Base-by-base conservation (phyloP, 2,113 vertebrate genomes). In the Anguilla rostrata region DNA sequence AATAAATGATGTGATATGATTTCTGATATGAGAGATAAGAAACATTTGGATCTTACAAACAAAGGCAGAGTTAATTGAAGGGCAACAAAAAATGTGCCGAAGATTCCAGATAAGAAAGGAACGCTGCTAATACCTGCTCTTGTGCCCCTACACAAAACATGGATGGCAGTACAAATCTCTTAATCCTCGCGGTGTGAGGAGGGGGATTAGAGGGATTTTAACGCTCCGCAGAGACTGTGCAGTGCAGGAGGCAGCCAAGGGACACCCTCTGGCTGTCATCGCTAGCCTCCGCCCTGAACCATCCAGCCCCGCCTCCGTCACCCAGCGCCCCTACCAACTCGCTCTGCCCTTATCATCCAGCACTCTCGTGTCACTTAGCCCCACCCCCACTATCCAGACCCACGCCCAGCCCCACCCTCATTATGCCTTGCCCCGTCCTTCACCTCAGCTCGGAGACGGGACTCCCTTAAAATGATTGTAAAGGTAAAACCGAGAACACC, bases 131-230 rank as follows among this genome's bases (percentile, higher is more conserved):
- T 93, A 88, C 90, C 86, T 83, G 60, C 89, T 92, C 92, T 93
- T 93, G 93, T 93, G 90, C 89, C 91, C 84, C 90, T 85, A 92
- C 90, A 91, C 91, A 91, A 91, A 95, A 92, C 87, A 92, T 86
- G 89, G 86, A n/a, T 53, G 91, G 88, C 88, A 90, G 89, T 90
- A 94, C 94, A 95, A 94, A 95, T 94, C 94, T 94, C 90, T 95
- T 95, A 95, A 95, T 95, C 95, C 94, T 90, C 78, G 90, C 86
- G 86, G 91, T 91, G 90, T 92, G 90, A 94, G 91, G 86, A 90
- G 87, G 26, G 46, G 92, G 95, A 95, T 95, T 95, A 94, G 91
- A 91, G 84, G 87, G 87, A 86, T 82, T 83, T 86, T 86, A 93
- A 85, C 86, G 88, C 90, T 92, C 87, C 94, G 93, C 93, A 89